phyloP scores from a whole-genome alignment of 2,888 invertebrate genomes.

The Scaptomyza cyrtandrae region DNA sequence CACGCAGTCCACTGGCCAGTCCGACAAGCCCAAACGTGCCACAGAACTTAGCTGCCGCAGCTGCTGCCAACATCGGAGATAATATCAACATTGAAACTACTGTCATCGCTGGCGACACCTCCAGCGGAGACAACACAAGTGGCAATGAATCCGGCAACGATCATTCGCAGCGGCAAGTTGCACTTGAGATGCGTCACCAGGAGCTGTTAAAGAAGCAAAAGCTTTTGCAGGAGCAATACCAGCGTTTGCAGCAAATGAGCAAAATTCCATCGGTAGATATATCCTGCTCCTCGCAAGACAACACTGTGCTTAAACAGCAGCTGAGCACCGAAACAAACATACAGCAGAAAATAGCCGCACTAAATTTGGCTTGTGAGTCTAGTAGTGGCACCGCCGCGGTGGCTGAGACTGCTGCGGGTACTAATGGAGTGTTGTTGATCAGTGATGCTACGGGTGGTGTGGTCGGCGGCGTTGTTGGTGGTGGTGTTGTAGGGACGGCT shows the following conservation, averaged over 20 bases:
- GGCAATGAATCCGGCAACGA: slow-evolving; percentile 92
- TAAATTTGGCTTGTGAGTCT: slow-evolving; percentile 61
- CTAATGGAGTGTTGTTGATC: slow-evolving; percentile 71
- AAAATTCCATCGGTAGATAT: slow-evolving; percentile 90
- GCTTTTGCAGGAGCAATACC: slow-evolving; percentile 95
- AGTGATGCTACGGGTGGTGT: slow-evolving; percentile 68
- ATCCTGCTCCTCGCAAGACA: slow-evolving; percentile 85
- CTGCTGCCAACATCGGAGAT: slow-evolving; percentile 77
- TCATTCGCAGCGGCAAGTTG: slow-evolving; percentile 89
- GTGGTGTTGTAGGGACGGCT: slow-evolving; percentile 43
- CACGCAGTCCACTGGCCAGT: slow-evolving; percentile 93
- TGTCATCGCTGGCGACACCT: slow-evolving; percentile 61
- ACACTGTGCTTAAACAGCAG: slow-evolving; percentile 88
- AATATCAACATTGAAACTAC: slow-evolving; percentile 40
- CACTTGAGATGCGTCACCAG: slow-evolving; percentile 94
- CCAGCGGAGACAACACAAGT: slow-evolving; percentile 87
- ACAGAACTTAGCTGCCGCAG: slow-evolving; percentile 85
- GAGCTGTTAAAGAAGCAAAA: slow-evolving; percentile 94
- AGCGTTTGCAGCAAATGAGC: slow-evolving; percentile 94
- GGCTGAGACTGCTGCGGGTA: slow-evolving; percentile 69
- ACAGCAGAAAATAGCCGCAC: slow-evolving; percentile 87
- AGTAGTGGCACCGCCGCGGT: slow-evolving; percentile 58
- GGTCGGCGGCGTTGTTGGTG: slow-evolving; percentile 55
- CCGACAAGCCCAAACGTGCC: slow-evolving; percentile 91
- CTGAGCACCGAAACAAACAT: slow-evolving; percentile 95